Conservation (phyloP, 2,113 vertebrate species). For the Galeopterus variegatus region DNA sequence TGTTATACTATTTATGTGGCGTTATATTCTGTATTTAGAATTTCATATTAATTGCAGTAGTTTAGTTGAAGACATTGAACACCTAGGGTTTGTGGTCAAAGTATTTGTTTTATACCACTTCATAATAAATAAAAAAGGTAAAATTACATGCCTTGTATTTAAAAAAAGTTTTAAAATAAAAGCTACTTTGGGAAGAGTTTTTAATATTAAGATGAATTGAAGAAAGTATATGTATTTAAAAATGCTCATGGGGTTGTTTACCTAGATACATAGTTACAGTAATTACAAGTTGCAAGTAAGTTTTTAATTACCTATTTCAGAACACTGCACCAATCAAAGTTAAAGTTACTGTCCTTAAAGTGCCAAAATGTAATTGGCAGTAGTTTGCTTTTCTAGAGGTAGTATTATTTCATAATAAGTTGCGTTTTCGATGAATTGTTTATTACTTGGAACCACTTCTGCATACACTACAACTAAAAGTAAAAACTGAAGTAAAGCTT, state of each 20-base stretch:
- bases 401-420: conserved; percentile 37
- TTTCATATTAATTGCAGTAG: conserved; percentile 91
- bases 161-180: conserved; percentile 19
- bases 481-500: conserved; percentile 54
- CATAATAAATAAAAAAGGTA: conserved; percentile 66
- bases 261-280: background rate
- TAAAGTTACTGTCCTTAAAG: conserved; percentile 54
- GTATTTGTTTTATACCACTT: conserved; percentile 86
- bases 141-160: conserved; percentile 72
- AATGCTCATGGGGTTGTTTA: background rate
- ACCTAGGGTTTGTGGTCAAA: conserved; percentile 86
- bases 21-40: conserved; percentile 93
- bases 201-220: conserved; percentile 55
- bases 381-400: conserved; percentile 63
- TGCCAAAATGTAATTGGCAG: conserved; percentile 40
- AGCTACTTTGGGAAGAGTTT: conserved; percentile 38
- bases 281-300: conserved; percentile 17
- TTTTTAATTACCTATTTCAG: conserved; percentile 63
- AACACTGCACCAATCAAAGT: conserved; percentile 32
- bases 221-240: conserved; percentile 28
- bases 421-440: conserved; percentile 55
- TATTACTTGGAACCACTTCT: conserved; percentile 11
- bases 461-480: background rate
- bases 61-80: conserved; percentile 89
- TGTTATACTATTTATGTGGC: conserved; percentile 93